Base-by-base conservation (phyloP, 64 coral and sea anemone species). In the Stichodactyla helianthus region DNA sequence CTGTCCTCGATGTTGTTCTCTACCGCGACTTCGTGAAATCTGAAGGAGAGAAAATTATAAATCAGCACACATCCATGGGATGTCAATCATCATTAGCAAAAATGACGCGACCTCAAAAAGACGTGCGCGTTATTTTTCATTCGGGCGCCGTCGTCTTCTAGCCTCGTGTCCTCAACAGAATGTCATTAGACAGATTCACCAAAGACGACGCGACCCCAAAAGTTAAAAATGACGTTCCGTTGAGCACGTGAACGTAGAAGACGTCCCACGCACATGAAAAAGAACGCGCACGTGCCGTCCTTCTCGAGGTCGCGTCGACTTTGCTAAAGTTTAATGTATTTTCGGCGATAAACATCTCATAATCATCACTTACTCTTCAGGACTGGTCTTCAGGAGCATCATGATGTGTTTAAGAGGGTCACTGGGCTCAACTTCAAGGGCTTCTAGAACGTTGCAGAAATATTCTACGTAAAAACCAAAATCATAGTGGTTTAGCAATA, bases 381-480 rank as follows among this genome's bases (percentile, higher is more conserved):
- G 50, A 83, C 55, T 70, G 82, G 84, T 55, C 83, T 63, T 58
- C 31, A 84, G n/a, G 1, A 84, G 53, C 53, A 60, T 15, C 20
- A 27, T 79, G 17, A 84, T 84, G 18, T 63, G 50, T 4, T 84
- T 84, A 15, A 84, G 55, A 14, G 22, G 15, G 16, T 31, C 26
- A 54, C 18, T 87, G 12, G 86, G 97, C 51, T 89, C 86, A 2
- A 99, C 97, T 88, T 99, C 97, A 62, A 99, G 90, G 6, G 97
- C 97, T 86, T 94, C 97, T 59, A 99, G 79, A 16, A 99, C 93
- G 28, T 99, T 99, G 71, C 93, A 99, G 85, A 99, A 91, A 86
- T 99, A 99, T 87, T 99, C 97, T 99, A 82, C 22, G 60, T n/a
- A 89, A 80, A 67, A 14, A 77, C 86, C 13, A 35, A 53, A 2